Evolutionary conservation across 2,888 invertebrate species (phyloP).

Genomic region (Ennomos fuscantarius): DNA sequence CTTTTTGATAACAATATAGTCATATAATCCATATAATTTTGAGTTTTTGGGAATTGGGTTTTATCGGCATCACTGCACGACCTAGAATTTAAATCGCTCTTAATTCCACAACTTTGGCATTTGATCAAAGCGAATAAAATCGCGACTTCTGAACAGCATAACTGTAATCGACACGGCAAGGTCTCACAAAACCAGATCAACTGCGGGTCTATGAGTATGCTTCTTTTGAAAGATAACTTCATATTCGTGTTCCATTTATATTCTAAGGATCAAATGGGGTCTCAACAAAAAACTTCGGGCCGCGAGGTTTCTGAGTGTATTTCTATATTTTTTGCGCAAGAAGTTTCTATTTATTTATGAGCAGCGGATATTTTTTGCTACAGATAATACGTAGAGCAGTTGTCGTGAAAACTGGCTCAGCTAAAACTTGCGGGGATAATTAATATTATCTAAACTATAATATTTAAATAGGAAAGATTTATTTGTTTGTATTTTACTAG

Average conservation of each 20-base stretch:
- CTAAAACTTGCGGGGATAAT: no score
- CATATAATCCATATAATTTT: no score
- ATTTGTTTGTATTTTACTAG: no score
- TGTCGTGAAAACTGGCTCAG: background rate
- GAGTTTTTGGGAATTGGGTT: no score
- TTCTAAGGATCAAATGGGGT: constrained; percentile 27
- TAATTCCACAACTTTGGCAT: background rate
- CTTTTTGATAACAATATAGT: no score
- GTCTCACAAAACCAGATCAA: constrained; percentile 15
- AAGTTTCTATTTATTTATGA: constrained; percentile 11
- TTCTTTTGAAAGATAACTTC: constrained; percentile 14
- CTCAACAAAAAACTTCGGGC: constrained; percentile 17
- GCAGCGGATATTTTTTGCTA: constrained; percentile 1
- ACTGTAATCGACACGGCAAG: constrained; percentile 11
- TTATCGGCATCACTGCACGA: no score
- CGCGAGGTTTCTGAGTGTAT: constrained; percentile 10
- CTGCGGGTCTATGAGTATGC: background rate
- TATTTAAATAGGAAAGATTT: no score
- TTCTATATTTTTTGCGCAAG: constrained; percentile 16
- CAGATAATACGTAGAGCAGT: background rate
- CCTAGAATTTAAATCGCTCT: no score
- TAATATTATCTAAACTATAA: no score
- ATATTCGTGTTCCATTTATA: constrained; percentile 24
- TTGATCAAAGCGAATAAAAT: background rate
- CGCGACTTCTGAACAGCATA: constrained; percentile 4